A percentile compares a stretch with the other conserved stretches of the same genome.
Conservation (phyloP, 1,140 invertebrate species). For the Drosophila takahashii region DNA sequence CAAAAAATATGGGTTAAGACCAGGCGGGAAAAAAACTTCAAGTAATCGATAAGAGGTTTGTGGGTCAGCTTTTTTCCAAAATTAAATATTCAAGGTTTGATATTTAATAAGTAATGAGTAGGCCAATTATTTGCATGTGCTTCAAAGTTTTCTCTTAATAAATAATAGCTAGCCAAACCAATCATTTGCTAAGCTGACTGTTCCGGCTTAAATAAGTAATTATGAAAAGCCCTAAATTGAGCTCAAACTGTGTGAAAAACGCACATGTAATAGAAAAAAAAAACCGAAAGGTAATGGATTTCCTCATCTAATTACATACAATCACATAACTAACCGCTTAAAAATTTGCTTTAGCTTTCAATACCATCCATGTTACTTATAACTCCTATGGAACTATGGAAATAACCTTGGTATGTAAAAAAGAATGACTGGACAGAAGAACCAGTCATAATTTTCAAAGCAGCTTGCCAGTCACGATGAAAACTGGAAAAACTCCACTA, state of each 20-base stretch:
- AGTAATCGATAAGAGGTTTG: conserved; percentile 12
- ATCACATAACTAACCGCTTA: neutral
- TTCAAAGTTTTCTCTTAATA: neutral
- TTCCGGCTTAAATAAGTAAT: conserved; percentile 1
- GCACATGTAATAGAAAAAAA: conserved; percentile 1
- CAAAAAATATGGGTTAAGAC: conserved; percentile 30
- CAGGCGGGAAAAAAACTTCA: neutral
- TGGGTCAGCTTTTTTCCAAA: conserved; percentile 13
- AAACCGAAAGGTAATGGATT: neutral
- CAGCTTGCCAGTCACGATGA: conserved; percentile 37
- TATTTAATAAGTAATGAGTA: neutral
- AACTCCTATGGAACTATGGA: neutral
- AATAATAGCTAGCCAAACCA: neutral
- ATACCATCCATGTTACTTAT: neutral
- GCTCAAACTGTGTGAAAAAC: neutral
- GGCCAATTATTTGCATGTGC: conserved; percentile 5
- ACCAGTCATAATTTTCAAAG: conserved; percentile 11
- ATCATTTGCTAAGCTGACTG: neutral
- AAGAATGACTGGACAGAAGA: conserved; percentile 19
- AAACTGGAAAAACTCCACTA: conserved; percentile 34
- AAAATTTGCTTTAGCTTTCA: neutral
- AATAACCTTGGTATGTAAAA: conserved; percentile 5
- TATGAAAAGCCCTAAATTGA: neutral
- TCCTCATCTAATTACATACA: conserved; percentile 4
- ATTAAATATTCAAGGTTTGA: conserved; percentile 27